Percentiles rank a stretch among this genome's conserved stretches.
Evolutionary conservation across 2,888 invertebrate species (phyloP).

Genomic region (Monochamus alternatus): DNA sequence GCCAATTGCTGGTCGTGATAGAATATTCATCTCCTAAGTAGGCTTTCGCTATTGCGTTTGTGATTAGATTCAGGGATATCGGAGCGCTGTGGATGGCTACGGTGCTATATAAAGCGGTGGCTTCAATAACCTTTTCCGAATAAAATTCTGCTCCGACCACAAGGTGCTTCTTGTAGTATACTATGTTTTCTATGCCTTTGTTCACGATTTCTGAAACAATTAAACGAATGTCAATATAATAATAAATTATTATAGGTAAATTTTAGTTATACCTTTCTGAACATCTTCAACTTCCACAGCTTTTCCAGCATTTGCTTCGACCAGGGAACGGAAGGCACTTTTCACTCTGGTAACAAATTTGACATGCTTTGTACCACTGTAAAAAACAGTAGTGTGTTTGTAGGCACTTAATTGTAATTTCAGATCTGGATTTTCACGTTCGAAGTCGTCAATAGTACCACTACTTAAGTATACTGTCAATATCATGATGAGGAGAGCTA

Average conservation of each 20-base stretch:
- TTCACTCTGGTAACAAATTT: not conserved
- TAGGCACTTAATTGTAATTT: not conserved
- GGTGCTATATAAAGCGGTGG: not conserved
- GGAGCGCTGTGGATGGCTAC: conserved; percentile 71
- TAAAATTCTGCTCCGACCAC: conserved; percentile 71
- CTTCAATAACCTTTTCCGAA: not conserved
- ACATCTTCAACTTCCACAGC: not conserved
- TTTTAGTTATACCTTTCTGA: not conserved
- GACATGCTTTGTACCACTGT: not conserved
- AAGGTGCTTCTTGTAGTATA: conserved; percentile 69
- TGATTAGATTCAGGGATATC: conserved; percentile 71
- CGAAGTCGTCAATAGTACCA: not conserved
- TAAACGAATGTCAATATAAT: no score
- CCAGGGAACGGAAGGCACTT: not conserved
- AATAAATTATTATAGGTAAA: no score
- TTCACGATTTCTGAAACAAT: conserved; percentile 53
- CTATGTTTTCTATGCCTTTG: conserved; percentile 66
- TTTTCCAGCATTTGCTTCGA: not conserved
- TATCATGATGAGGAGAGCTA: not conserved
- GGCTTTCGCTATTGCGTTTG: conserved; percentile 69
- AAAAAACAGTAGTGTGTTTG: not conserved
- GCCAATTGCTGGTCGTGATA: conserved; percentile 54
- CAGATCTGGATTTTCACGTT: not conserved
- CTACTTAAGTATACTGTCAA: not conserved
- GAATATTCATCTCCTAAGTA: conserved; percentile 59